phyloP scores from a whole-genome alignment of 2,113 vertebrate species.

The Toxostoma redivivum region DNA sequence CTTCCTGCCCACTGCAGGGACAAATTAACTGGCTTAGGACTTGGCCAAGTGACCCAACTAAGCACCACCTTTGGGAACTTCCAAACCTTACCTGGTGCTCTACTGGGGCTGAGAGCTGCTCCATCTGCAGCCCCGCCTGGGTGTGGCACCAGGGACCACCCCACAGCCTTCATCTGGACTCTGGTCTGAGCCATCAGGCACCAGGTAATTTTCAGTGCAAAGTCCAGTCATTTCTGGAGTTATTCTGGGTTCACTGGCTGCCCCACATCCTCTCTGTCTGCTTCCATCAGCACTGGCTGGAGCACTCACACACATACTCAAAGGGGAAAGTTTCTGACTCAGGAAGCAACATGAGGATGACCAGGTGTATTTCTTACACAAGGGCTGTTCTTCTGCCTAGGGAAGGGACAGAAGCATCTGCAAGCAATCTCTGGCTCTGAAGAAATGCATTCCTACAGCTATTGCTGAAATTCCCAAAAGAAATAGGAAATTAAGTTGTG shows the following conservation, averaged over 20 bases:
- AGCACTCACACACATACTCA: rapidly evolving
- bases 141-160: not conserved
- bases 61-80: not conserved
- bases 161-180: not conserved
- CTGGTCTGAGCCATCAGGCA: no score
- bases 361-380: not conserved
- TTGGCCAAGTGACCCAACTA: not conserved
- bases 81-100: not conserved
- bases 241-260: not conserved
- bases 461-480: not conserved
- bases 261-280: not conserved
- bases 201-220: not conserved
- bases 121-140: rapidly evolving
- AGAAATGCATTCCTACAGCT: not conserved
- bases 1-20: not conserved
- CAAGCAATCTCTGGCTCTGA: not conserved
- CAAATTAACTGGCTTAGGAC: not conserved
- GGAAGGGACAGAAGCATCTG: not conserved
- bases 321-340: not conserved
- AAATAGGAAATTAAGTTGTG: not conserved
- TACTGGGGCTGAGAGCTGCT: not conserved
- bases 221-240: not conserved
- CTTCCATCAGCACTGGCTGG: not conserved
- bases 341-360: not conserved
- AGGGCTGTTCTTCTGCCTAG: not conserved